Conservation (phyloP, 2,797 vertebrate genomes). For the Gobio occitaniae region DNA sequence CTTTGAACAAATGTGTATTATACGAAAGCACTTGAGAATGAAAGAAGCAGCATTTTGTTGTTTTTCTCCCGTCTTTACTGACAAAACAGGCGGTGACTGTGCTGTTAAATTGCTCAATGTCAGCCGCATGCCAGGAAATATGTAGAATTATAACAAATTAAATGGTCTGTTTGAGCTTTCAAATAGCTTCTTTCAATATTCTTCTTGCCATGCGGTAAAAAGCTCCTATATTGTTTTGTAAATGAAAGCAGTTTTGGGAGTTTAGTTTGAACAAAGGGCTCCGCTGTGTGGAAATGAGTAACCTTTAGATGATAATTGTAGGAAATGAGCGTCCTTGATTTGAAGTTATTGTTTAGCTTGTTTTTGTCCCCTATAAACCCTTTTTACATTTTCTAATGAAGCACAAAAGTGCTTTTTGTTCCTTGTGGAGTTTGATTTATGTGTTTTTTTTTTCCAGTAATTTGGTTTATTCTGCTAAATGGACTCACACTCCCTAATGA, state of each 20-base stretch:
- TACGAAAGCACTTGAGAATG: constrained; percentile 7
- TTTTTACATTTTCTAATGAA: neutral
- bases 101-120: neutral
- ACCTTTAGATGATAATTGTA: neutral
- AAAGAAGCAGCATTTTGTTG: neutral
- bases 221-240: neutral
- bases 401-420: neutral
- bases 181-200: neutral
- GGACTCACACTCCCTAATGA: constrained; percentile 28
- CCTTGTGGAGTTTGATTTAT: neutral
- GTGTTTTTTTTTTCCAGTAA: neutral
- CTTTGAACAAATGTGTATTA: constrained; percentile 28
- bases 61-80: constrained; percentile 1
- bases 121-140: neutral
- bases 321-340: neutral
- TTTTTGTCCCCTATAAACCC: neutral
- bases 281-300: neutral
- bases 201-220: neutral
- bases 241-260: neutral
- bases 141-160: constrained; percentile 9
- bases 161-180: neutral
- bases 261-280: neutral
- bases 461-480: constrained; percentile 28
- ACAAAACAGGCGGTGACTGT: neutral
- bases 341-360: neutral